Percentiles rank a stretch among this genome's conserved stretches.
phyloP scores from a whole-genome alignment of 2,797 vertebrate genomes.

The Phrynocephalus vlangalii region DNA sequence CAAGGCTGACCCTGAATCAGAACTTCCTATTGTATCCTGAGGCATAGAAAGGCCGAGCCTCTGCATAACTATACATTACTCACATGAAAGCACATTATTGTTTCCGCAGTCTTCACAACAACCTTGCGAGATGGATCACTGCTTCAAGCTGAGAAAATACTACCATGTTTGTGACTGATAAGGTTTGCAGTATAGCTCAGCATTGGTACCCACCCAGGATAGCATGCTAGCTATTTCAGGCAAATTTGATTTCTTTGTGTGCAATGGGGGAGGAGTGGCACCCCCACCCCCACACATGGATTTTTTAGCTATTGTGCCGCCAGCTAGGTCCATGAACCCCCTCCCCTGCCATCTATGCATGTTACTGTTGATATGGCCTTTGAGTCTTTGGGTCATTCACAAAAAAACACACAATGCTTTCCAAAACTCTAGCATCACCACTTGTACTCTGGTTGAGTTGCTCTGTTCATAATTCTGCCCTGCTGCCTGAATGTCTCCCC shows the following conservation, averaged over 20 bases:
- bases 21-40: neutral
- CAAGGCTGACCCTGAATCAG: neutral
- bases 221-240: neutral
- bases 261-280: too few species aligned
- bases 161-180: neutral
- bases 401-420: neutral
- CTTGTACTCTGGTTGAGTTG: neutral
- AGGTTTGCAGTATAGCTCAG: neutral
- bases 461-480: fast-evolving
- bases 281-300: too few species aligned
- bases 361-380: conserved; percentile 3
- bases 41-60: neutral
- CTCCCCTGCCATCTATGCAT: neutral
- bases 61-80: neutral
- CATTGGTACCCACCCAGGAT: neutral
- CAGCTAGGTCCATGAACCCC: too few species aligned
- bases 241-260: neutral
- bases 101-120: neutral
- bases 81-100: neutral
- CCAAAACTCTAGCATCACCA: neutral
- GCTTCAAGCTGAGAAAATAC: neutral
- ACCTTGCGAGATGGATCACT: neutral
- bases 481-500: neutral
- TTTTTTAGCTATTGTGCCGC: too few species aligned
- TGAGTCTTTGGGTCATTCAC: neutral